Conservation (phyloP, 2,113 vertebrate species). For the Centropus unirufus region DNA sequence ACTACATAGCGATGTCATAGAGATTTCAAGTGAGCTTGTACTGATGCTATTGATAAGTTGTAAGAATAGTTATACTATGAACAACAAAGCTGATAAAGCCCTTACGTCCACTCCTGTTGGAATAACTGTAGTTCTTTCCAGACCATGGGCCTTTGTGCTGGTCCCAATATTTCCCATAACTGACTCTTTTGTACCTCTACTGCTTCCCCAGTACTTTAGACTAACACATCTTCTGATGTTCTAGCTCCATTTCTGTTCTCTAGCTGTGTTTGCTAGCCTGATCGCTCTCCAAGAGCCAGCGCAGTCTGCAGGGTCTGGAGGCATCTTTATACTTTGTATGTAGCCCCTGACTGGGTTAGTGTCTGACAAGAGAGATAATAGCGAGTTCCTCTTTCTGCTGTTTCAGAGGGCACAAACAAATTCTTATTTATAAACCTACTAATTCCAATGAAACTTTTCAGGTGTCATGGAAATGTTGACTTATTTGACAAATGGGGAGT, state of each 20-base stretch:
- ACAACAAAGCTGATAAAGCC: neutral
- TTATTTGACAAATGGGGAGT: neutral
- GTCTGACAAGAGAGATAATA: neutral
- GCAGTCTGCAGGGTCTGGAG: neutral
- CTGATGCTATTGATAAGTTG: neutral
- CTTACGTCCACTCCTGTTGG: neutral
- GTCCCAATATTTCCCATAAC: neutral
- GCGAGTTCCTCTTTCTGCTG: neutral
- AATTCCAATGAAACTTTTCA: neutral
- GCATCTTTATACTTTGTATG: neutral
- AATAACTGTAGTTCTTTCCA: neutral
- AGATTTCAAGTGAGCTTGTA: neutral
- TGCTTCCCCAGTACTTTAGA: neutral
- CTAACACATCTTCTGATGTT: neutral
- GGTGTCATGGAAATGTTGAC: neutral
- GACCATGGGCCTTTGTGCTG: too few relatives aligned
- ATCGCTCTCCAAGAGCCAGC: neutral
- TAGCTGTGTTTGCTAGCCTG: neutral
- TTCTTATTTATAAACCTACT: neutral
- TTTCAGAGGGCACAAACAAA: neutral
- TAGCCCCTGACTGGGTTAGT: neutral
- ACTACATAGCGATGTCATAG: neutral
- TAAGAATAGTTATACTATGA: neutral
- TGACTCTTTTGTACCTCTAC: neutral
- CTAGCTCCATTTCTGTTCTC: neutral